phyloP scores from a whole-genome alignment of 1,140 invertebrate genomes.

The Zaprionus ornatus region DNA sequence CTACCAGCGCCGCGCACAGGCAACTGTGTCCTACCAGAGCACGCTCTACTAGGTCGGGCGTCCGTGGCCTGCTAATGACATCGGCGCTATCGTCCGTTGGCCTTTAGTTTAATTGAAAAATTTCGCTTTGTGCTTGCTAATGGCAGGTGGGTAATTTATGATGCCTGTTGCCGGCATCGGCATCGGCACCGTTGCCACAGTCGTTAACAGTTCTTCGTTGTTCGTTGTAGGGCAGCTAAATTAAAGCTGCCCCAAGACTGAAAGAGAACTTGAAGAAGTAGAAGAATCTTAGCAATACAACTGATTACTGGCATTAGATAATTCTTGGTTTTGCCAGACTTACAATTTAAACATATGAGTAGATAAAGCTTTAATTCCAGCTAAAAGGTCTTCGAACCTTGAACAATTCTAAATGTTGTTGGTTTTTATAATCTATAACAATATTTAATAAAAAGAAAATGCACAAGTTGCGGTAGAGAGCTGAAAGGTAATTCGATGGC shows the following conservation, averaged over 20 bases:
- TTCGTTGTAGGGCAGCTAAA: neutral
- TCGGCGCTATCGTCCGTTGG: slow-evolving; percentile 61
- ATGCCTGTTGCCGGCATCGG: slow-evolving; percentile 24
- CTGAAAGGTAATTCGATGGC: too few species aligned
- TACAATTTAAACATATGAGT: too few species aligned
- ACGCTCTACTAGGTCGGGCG: neutral
- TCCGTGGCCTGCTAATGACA: slow-evolving; percentile 67
- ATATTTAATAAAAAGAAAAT: too few species aligned
- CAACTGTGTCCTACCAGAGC: slow-evolving; percentile 8
- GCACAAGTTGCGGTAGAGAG: too few species aligned
- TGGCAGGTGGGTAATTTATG: slow-evolving; percentile 71
- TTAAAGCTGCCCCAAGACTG: neutral
- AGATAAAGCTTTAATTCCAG: too few species aligned
- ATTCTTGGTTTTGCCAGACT: too few species aligned
- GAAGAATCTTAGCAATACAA: too few species aligned
- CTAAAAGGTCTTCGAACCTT: too few species aligned
- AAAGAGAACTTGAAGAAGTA: neutral
- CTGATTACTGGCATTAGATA: too few species aligned
- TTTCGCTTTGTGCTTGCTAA: slow-evolving; percentile 74
- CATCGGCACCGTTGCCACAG: neutral
- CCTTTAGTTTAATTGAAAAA: slow-evolving; percentile 79
- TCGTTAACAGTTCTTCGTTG: neutral
- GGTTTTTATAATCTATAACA: too few species aligned
- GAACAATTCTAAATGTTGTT: too few species aligned
- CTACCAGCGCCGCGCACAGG: slow-evolving; percentile 5